A percentile compares a stretch with the other conserved stretches of the same genome.
phyloP scores from a whole-genome alignment of 2,888 invertebrate species.

The Buathra laborator region DNA sequence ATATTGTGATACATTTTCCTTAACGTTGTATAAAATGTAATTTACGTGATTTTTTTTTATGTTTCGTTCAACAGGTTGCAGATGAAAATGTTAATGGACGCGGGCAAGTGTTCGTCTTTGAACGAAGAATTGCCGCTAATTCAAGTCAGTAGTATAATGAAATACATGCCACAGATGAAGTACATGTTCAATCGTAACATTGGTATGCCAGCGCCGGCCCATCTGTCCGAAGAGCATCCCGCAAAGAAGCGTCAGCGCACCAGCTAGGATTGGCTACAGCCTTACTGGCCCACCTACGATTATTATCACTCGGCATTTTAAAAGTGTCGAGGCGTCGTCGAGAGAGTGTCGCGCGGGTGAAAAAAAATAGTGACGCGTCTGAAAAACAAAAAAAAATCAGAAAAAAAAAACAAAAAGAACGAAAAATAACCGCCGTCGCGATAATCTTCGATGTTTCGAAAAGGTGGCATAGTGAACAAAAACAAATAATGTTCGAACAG shows the following conservation, averaged over 20 bases:
- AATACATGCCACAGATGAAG: constrained; percentile 94
- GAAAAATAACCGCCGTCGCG: constrained; percentile 42
- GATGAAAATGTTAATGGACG: constrained; percentile 91
- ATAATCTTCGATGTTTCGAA: constrained; percentile 50
- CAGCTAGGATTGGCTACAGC: constrained; percentile 88
- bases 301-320: constrained; percentile 84
- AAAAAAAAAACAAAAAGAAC: constrained; percentile 1
- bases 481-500: constrained; percentile 49
- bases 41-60: constrained; percentile 72
- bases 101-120: constrained; percentile 90
- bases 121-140: constrained; percentile 92
- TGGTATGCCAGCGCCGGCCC: constrained; percentile 82
- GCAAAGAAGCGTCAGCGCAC: constrained; percentile 87
- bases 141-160: constrained; percentile 93
- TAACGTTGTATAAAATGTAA: too few relatives aligned
- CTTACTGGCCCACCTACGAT: constrained; percentile 85
- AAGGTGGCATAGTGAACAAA: constrained; percentile 52
- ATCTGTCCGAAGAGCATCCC: constrained; percentile 83
- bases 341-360: constrained; percentile 59
- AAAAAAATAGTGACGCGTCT: constrained; percentile 45
- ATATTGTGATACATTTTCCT: too few relatives aligned
- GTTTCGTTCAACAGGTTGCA: constrained; percentile 87
- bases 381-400: not conserved
- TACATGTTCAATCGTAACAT: constrained; percentile 90
- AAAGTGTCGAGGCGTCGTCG: constrained; percentile 61